Evolutionary conservation across 1,140 invertebrate genomes (phyloP), one percentile per base, ranked within the genome.

Genomic region (Pachyrhynchus sulphureomaculatus): DNA sequence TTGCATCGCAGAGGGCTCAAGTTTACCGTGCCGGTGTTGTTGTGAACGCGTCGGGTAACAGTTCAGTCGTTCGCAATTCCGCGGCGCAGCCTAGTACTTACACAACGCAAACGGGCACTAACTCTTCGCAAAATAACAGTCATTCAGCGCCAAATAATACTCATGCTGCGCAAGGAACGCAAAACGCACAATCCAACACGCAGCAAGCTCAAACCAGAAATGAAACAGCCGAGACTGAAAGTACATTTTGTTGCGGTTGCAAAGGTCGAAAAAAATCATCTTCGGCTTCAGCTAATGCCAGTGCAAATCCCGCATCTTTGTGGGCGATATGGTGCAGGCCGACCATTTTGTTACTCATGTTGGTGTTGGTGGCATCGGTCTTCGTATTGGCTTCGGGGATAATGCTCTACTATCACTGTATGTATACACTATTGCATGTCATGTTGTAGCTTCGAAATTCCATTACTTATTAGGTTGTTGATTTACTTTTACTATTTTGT

Each of bases 351-450:
- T 65, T 80, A 12, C 69, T 79, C 6, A 67, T 80, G 33, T 65
- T 80, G 32, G 73, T 78, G 5, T 63, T 80, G 49, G 73, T 81
- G 32, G 72, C 80, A 15, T 72, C 79, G 15, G 71, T 81, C 5
- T 80, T 80, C 64, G 71, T 80, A 10, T 63, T 80, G 64, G 76
- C 81, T 26, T 78, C 78, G 5, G 77, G 77, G 39, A 75, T 80
- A 53, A 74, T 80, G 56, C 74, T 81, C 55, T 80, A 80, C 69
- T 79, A 79, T 67, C 80, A 81, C 66, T 80, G 80, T 82, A 79
- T 71, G 78, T 80, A 63, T 45, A 24, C 17, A 2, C 18, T 13
- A 10, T 23, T 52, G 32, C 21, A 42, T 60, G 18, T n/a, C 34
- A 42, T 23, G 34, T 9, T 36, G 12, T 10, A 10, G 12, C 2